Percentiles rank a stretch among this genome's conserved stretches.
phyloP scores from a whole-genome alignment of 35 echinoderm and acorn worm species.

The Heliocidaris erythrogramma region DNA sequence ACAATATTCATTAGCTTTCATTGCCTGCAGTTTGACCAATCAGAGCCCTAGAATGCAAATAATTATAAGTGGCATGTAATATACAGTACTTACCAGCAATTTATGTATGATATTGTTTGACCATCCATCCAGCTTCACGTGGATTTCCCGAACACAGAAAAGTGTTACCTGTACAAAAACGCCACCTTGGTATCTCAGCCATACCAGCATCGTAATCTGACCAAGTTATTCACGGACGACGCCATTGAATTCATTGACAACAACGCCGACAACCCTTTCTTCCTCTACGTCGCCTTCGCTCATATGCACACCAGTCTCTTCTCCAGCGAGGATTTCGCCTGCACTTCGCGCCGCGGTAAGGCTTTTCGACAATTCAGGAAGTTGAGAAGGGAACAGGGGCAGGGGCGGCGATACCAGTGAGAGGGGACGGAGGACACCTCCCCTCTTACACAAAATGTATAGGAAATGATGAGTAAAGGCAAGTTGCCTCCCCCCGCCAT shows the following conservation, averaged over 20 bases:
- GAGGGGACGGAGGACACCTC: too few relatives aligned
- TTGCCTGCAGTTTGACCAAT: too few relatives aligned
- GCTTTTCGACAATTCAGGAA: not conserved
- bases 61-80: too few relatives aligned
- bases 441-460: too few relatives aligned
- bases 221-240: not conserved
- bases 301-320: not conserved
- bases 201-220: not conserved
- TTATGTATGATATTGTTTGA: too few relatives aligned
- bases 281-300: not conserved
- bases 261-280: not conserved
- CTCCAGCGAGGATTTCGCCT: not conserved
- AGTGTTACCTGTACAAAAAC: not conserved
- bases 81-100: too few relatives aligned
- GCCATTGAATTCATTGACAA: not conserved
- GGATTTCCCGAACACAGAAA: not conserved
- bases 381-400: too few relatives aligned
- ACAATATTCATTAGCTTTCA: too few relatives aligned
- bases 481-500: too few relatives aligned
- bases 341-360: not conserved
- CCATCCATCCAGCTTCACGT: not conserved
- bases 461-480: too few relatives aligned
- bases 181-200: not conserved
- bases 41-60: too few relatives aligned
- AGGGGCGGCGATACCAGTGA: too few relatives aligned